Conservation (phyloP, 2,888 invertebrate genomes). For the Drosophila multiciliata region DNA sequence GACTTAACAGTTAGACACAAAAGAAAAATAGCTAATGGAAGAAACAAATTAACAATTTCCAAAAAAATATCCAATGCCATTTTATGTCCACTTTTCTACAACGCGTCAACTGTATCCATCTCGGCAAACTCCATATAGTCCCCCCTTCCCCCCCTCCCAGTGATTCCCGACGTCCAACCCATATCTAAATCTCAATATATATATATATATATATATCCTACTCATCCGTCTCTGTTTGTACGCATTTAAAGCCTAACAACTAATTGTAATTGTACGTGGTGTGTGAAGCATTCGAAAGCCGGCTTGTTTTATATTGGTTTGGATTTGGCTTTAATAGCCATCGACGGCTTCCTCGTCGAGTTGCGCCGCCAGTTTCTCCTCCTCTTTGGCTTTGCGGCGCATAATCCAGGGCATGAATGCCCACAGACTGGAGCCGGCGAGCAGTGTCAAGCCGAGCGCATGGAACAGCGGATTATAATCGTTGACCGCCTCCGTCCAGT, state of each 20-base stretch:
- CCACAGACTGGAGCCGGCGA: slow-evolving; percentile 91
- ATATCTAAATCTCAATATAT: slow-evolving; percentile 2
- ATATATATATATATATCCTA: background rate
- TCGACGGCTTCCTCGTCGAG: slow-evolving; percentile 67
- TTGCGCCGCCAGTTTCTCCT: slow-evolving; percentile 58
- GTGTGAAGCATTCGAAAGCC: slow-evolving; percentile 22
- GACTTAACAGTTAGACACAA: slow-evolving; percentile 62
- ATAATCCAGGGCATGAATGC: slow-evolving; percentile 90
- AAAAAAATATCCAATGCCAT: slow-evolving; percentile 54
- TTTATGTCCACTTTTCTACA: slow-evolving; percentile 20
- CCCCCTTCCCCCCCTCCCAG: slow-evolving; percentile 9
- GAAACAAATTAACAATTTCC: slow-evolving; percentile 72
- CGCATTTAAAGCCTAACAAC: slow-evolving; percentile 63
- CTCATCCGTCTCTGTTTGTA: slow-evolving; percentile 52
- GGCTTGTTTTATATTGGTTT: background rate
- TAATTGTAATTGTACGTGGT: slow-evolving; percentile 72
- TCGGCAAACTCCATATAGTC: slow-evolving; percentile 1
- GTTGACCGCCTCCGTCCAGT: slow-evolving; percentile 88
- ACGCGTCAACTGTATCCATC: slow-evolving; percentile 3
- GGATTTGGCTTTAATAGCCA: slow-evolving; percentile 40
- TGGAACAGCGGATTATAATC: slow-evolving; percentile 91
- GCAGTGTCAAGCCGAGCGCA: slow-evolving; percentile 89
- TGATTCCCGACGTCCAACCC: background rate
- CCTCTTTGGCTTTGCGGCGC: slow-evolving; percentile 76
- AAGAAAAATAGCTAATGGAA: slow-evolving; percentile 66